Conservation (phyloP, 2,888 invertebrate species). For the Drosophila nr. medialis region DNA sequence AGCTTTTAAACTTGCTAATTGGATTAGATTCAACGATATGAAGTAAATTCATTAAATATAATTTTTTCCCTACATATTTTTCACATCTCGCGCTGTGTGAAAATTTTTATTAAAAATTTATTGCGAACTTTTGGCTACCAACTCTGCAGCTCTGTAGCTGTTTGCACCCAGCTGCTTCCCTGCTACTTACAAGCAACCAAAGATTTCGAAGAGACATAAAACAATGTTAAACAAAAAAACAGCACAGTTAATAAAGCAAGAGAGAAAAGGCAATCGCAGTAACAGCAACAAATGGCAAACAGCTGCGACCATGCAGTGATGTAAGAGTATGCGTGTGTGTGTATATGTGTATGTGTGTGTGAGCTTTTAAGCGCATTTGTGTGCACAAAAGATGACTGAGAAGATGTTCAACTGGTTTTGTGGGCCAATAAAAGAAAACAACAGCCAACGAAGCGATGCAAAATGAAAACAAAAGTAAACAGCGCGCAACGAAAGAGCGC, state of each 20-base stretch:
- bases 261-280: constrained; percentile 40
- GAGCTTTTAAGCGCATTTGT: constrained; percentile 19
- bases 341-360: constrained; percentile 2
- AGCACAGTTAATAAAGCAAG: constrained; percentile 57
- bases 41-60: constrained; percentile 62
- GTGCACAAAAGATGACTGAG: constrained; percentile 43
- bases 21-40: constrained; percentile 75
- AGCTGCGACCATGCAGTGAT: constrained; percentile 57
- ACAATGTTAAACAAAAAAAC: constrained; percentile 30
- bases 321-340: constrained; percentile 2
- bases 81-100: constrained; percentile 36
- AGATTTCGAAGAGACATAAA: constrained; percentile 64
- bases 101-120: constrained; percentile 73
- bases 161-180: constrained; percentile 13
- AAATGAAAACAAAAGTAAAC: constrained; percentile 66
- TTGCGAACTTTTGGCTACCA: constrained; percentile 50
- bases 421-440: constrained; percentile 63
- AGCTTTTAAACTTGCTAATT: constrained; percentile 75
- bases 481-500: constrained; percentile 59
- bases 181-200: constrained; percentile 66
- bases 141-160: not conserved
- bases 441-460: constrained; percentile 39
- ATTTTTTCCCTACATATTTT: not conserved
- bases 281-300: constrained; percentile 59
- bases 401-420: constrained; percentile 75